These are phyloP conservation scores for Saguinus oedipus DNA, from an alignment of 2,797 vertebrate genomes.

Conservation along the genomic window DNA sequence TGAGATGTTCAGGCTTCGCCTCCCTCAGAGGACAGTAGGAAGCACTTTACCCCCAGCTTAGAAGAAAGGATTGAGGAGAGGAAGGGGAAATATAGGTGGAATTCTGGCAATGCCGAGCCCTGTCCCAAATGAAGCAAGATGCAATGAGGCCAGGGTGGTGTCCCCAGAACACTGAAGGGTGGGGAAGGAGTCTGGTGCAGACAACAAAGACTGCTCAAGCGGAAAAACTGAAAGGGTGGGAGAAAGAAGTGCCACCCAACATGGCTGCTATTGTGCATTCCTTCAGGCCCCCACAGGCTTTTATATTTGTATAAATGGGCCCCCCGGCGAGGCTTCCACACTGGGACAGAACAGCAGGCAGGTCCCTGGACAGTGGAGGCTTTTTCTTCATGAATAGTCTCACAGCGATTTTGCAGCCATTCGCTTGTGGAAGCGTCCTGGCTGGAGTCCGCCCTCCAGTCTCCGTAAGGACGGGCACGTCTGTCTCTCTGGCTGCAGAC, in stretches of 20 bases:
- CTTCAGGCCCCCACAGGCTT: slow-evolving; percentile 11
- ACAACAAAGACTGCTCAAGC: background rate
- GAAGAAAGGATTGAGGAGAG: background rate
- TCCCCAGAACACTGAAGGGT: background rate
- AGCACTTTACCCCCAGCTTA: background rate
- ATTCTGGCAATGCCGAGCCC: background rate
- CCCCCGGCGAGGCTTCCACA: background rate
- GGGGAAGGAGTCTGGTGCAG: background rate
- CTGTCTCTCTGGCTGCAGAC: background rate
- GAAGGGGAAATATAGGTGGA: background rate
- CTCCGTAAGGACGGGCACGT: background rate
- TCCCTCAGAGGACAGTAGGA: background rate
- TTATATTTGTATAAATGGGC: background rate
- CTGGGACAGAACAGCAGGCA: background rate
- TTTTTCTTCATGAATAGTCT: background rate
- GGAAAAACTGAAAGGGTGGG: background rate
- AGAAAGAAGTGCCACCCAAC: slow-evolving; percentile 57
- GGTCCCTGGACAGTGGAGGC: background rate
- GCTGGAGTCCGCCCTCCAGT: background rate
- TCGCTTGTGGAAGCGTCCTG: too few relatives aligned
- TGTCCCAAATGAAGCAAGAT: background rate
- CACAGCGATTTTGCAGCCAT: too few relatives aligned
- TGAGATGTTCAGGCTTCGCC: background rate
- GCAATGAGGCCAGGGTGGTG: background rate
- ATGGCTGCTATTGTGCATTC: background rate